These are phyloP conservation scores for Trichogramma dendrolimi DNA, from an alignment of 2,888 invertebrate genomes.

Conservation along the genomic window DNA sequence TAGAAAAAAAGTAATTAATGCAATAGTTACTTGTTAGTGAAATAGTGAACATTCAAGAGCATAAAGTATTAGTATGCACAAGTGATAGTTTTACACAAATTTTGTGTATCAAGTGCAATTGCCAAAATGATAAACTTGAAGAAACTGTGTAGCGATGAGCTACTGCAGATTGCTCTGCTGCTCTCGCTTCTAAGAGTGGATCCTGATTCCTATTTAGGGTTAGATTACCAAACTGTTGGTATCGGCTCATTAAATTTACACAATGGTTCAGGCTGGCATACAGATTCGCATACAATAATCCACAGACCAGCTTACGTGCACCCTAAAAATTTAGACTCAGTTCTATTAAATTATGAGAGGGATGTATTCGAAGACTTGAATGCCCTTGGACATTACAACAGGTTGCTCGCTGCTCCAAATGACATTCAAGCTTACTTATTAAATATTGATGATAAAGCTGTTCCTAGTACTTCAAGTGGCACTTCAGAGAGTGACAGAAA, in stretches of 20 bases:
- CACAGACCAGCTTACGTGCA: constrained; percentile 64
- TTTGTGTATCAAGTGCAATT: constrained; percentile 9
- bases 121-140: constrained; percentile 72
- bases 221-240: constrained; percentile 57
- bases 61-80: constrained; percentile 1
- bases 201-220: constrained; percentile 65
- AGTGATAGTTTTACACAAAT: constrained; percentile 4
- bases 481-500: constrained; percentile 35
- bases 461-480: constrained; percentile 35
- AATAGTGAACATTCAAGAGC: constrained; percentile 5
- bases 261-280: constrained; percentile 68
- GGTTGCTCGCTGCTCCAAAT: constrained; percentile 54
- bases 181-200: constrained; percentile 75
- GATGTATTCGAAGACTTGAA: constrained; percentile 71
- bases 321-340: constrained; percentile 69
- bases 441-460: constrained; percentile 54
- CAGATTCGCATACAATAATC: constrained; percentile 57
- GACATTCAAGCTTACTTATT: constrained; percentile 62
- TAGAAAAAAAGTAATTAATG: constrained; percentile 9
- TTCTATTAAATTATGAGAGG: constrained; percentile 68
- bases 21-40: constrained; percentile 3
- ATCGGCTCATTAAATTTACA: constrained; percentile 56
- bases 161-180: constrained; percentile 75
- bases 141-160: constrained; percentile 77
- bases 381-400: constrained; percentile 63